A percentile compares a stretch with the other conserved stretches of the same genome.
Conservation (phyloP, 1,140 invertebrate species). For the Stenopsyche tienmushanensis region DNA sequence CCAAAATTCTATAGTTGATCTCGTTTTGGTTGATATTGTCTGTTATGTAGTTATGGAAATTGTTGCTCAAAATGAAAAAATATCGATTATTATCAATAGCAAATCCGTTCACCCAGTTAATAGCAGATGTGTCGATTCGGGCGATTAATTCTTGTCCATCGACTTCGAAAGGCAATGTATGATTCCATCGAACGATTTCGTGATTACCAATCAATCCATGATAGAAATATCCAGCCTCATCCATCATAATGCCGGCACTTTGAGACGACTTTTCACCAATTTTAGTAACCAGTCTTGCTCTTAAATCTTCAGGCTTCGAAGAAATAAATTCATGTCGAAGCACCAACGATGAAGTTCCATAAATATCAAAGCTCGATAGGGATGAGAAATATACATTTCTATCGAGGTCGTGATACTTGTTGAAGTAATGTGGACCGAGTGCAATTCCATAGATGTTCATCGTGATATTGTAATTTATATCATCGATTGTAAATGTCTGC, state of each 20-base stretch:
- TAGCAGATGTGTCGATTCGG: slow-evolving; percentile 60
- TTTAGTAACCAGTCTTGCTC: slow-evolving; percentile 53
- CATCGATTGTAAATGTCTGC: slow-evolving; percentile 59
- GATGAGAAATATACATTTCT: slow-evolving; percentile 66
- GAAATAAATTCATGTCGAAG: slow-evolving; percentile 56
- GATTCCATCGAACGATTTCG: slow-evolving; percentile 67
- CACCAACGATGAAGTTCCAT: slow-evolving; percentile 59
- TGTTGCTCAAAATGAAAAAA: slow-evolving; percentile 66
- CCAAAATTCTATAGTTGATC: slow-evolving; percentile 63
- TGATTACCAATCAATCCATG: slow-evolving; percentile 65
- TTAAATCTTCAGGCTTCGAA: slow-evolving; percentile 44
- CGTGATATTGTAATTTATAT: slow-evolving; percentile 54
- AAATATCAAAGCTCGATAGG: slow-evolving; percentile 63
- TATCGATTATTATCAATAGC: slow-evolving; percentile 65
- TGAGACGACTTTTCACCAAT: slow-evolving; percentile 64
- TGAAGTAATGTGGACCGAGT: slow-evolving; percentile 58
- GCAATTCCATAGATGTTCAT: slow-evolving; percentile 68
- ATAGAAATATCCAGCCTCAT: slow-evolving; percentile 63
- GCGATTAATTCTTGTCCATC: slow-evolving; percentile 64
- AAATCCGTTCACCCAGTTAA: slow-evolving; percentile 72
- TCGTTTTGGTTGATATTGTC: slow-evolving; percentile 55
- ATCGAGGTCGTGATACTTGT: slow-evolving; percentile 48
- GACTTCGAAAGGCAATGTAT: slow-evolving; percentile 51
- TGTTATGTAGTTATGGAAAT: slow-evolving; percentile 62
- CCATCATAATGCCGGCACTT: slow-evolving; percentile 70